Conservation (phyloP, 2,797 vertebrate species). For the Spinibarbus caldwelli region DNA sequence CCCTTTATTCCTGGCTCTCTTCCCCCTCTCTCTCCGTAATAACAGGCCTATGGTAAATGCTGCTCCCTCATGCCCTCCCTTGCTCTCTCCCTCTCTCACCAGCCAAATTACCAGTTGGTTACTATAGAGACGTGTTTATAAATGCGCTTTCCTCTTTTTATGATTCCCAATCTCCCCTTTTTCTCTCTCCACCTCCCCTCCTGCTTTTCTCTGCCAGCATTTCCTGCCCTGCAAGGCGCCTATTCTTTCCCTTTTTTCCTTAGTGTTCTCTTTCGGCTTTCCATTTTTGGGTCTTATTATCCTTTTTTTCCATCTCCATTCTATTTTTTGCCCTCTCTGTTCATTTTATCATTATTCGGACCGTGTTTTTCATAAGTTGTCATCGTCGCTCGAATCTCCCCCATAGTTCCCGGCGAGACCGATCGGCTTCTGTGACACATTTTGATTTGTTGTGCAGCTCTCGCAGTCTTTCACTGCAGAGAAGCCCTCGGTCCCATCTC, state of each 20-base stretch:
- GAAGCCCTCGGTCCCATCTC: slow-evolving; percentile 48
- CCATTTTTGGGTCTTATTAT: slow-evolving; percentile 17
- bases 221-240: slow-evolving; percentile 35
- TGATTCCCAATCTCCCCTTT: slow-evolving; percentile 73
- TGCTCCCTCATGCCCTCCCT: slow-evolving; percentile 68
- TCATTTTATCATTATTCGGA: slow-evolving; percentile 20
- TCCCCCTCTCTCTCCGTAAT: slow-evolving; percentile 59
- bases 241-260: slow-evolving; percentile 25
- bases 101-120: slow-evolving; percentile 79
- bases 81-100: slow-evolving; percentile 52
- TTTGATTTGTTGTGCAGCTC: slow-evolving; percentile 51
- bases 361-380: slow-evolving; percentile 39
- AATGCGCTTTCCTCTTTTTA: slow-evolving; percentile 74
- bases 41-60: slow-evolving; percentile 71
- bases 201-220: slow-evolving; percentile 53
- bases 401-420: slow-evolving; percentile 32
- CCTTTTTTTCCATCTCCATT: not conserved
- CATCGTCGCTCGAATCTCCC: slow-evolving; percentile 41
- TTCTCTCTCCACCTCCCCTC: slow-evolving; percentile 58
- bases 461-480: slow-evolving; percentile 33
- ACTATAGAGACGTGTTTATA: slow-evolving; percentile 83
- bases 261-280: slow-evolving; percentile 34
- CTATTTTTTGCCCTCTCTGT: slow-evolving; percentile 17
- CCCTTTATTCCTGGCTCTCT: slow-evolving; percentile 14
- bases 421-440: slow-evolving; percentile 43